Evolutionary conservation across 2,888 invertebrate genomes (phyloP), one percentile per base, ranked within the genome.

Genomic region (Subacronicta megacephala): DNA sequence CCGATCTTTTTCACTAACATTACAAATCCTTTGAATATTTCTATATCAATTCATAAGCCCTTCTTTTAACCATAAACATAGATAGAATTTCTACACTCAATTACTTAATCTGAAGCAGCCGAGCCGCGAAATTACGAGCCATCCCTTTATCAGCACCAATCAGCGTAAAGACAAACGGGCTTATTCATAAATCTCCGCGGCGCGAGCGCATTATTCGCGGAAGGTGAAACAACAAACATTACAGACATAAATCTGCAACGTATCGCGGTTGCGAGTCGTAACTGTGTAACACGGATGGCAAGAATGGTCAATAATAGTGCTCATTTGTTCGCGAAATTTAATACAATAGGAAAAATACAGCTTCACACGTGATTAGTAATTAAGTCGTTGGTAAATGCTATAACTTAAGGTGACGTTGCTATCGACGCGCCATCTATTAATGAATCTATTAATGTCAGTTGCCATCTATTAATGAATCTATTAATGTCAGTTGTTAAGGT

Each of bases 191-290:
- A 92, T 92, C 92, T 90, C 83, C 57, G 65, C 72, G 77, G 83
- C 71, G 90, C 90, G 89, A 75, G 83, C 67, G 91, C 90, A 90
- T 92, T 92, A 93, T 93, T 92, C 90, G 88, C 81, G 88, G 84
- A 87, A 93, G 93, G 93, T 93, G 92, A 92, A 91, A 93, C 91
- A 93, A 92, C 93, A 92, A 93, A 93, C 93, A 92, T 93, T 93
- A 88, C 93, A 84, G 85, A 91, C 92, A 93, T 94, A 94, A 94
- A 93, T 94, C 93, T 94, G 89, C 81, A 86, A 92, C 90, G 90
- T 92, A 93, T 93, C 92, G 92, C 83, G 84, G 87, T 82, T 78
- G 82, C 85, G 88, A 88, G 88, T 85, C 90, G 88, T 85, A 82
- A 73, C 58, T 53, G 10, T 33, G 55, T 80, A 75, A 80, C 75